These are phyloP conservation scores for Apis dorsata DNA, from an alignment of 1,140 invertebrate species.

Conservation along the genomic window DNA sequence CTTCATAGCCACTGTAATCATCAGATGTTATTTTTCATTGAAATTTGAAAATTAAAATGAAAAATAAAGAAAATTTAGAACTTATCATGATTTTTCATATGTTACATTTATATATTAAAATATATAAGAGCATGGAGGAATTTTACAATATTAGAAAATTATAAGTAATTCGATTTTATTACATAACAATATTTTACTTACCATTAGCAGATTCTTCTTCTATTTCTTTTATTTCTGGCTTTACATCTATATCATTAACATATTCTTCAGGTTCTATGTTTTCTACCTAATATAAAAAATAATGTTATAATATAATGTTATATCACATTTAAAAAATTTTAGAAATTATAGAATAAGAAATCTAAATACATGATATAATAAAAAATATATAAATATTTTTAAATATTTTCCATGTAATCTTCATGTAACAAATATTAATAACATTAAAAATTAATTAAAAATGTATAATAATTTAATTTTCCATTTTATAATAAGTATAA, in stretches of 20 bases:
- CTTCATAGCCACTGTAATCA: slow-evolving; percentile 89
- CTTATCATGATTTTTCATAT: neutral
- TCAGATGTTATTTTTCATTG: slow-evolving; percentile 67
- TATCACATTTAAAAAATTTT: neutral
- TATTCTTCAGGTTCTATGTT: slow-evolving; percentile 72
- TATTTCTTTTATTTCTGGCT: slow-evolving; percentile 63
- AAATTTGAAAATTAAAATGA: slow-evolving; percentile 22
- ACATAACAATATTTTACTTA: slow-evolving; percentile 55
- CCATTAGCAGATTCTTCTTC: slow-evolving; percentile 76
- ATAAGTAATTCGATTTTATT: slow-evolving; percentile 2
- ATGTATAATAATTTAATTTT: too few species aligned
- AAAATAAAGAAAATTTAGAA: slow-evolving; percentile 25
- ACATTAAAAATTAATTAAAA: neutral
- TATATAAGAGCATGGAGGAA: slow-evolving; percentile 59
- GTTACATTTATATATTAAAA: slow-evolving; percentile 1
- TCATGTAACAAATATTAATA: too few species aligned
- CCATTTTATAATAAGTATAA: neutral
- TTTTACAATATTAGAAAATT: slow-evolving; percentile 5
- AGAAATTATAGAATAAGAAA: neutral
- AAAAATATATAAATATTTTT: neutral
- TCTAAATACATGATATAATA: neutral
- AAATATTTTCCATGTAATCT: too few species aligned
- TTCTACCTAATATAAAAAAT: slow-evolving; percentile 60
- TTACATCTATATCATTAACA: slow-evolving; percentile 65
- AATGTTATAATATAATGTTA: neutral